Evolutionary conservation across 2,797 vertebrate genomes (phyloP), one percentile per base, ranked within the genome.

Genomic region (Siniperca undulata): DNA sequence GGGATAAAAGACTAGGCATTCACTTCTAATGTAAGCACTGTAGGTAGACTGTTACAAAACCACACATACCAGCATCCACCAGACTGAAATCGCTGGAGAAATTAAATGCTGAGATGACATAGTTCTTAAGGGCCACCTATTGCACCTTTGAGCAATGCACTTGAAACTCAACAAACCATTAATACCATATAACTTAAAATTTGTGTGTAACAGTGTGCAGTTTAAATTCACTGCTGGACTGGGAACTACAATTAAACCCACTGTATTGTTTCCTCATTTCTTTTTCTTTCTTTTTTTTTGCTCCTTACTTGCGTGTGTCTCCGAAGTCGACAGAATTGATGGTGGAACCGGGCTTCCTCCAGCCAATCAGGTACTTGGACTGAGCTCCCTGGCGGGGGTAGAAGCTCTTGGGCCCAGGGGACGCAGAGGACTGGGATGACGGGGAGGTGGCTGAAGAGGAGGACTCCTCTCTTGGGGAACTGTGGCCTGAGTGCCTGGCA

Each of bases 321-420:
- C 99, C 98, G 85, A 99, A 99, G 88, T 98, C 98, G 88, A 99
- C 98, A 11, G 98, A 99, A 94, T 99, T 99, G 92, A 99, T 99
- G 92, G 97, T 99, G 93, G 98, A 98, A 88, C 98, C 98, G 0
- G 99, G 99, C 82, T 99, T 99, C 94, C 98, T 98, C 99, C 99
- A 99, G 91, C 99, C 99, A 1, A 99, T 99, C 94, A 99, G 96
- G 93, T 98, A 99, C 94, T 99, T 99, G 96, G 98, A 99, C 84
- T 98, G 99, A 86, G 99, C 99, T 44, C 99, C 99, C 94, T 99
- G 99, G 62, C 99, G 97, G 24, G 98, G 98, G 93, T 99, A 99
- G 96, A 99, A 99, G 92, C 96, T 99, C 94, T 99, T 97, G 80
- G 98, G 98, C 60, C 98, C 97, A 0, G 97, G 97, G 0, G 97